Percentiles rank a stretch among this genome's conserved stretches.
Conservation (phyloP, 2,113 vertebrate species). For the Erythrocercus mccallii region DNA sequence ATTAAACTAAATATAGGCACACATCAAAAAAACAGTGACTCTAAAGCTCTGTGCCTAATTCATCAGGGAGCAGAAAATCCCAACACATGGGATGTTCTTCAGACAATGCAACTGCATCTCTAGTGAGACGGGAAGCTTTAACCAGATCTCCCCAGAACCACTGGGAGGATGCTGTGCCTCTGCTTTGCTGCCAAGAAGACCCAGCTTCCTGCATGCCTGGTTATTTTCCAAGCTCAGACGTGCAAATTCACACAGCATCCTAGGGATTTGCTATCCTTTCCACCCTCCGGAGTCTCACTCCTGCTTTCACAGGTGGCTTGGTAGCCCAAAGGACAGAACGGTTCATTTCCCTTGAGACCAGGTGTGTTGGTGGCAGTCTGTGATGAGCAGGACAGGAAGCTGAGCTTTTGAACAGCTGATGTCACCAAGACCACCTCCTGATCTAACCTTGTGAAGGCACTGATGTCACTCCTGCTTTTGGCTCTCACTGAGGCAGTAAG, state of each 20-base stretch:
- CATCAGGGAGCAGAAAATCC: background rate
- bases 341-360: background rate
- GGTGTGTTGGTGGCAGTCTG: background rate
- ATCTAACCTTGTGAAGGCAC: background rate
- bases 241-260: background rate
- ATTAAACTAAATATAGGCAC: constrained; percentile 21
- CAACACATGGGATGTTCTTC: background rate
- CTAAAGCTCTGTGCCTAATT: background rate
- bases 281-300: background rate
- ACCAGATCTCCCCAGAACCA: background rate
- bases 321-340: background rate
- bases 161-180: background rate
- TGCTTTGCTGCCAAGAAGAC: background rate
- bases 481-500: background rate
- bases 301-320: background rate
- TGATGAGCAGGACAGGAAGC: background rate
- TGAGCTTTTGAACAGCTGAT: background rate
- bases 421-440: background rate
- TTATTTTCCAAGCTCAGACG: background rate
- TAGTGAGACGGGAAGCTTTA: background rate
- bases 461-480: background rate
- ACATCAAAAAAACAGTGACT: background rate
- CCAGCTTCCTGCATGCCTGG: background rate
- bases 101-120: background rate
- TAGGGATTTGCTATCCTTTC: background rate